Percentiles rank a stretch among this genome's conserved stretches.
These are phyloP conservation scores for Pachydiplax longipennis DNA, from an alignment of 2,888 invertebrate genomes.

Conservation along the genomic window DNA sequence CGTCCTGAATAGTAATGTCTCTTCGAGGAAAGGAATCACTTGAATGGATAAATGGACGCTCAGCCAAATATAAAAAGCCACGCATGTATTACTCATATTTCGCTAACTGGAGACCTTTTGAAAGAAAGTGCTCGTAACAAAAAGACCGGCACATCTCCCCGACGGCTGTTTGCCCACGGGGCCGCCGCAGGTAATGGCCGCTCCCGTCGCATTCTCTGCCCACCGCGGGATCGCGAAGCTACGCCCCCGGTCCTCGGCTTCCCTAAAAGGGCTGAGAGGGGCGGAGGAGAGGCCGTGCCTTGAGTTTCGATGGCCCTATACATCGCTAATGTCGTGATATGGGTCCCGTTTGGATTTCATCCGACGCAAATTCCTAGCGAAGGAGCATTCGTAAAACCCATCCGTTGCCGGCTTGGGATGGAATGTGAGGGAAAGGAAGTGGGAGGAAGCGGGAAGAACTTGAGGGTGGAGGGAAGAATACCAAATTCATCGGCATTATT, in stretches of 20 bases:
- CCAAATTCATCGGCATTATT: no score
- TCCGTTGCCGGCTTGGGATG: neutral
- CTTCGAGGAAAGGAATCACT: no score
- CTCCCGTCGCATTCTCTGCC: neutral
- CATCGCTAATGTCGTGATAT: neutral
- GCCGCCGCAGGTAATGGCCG: neutral
- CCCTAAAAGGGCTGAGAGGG: neutral
- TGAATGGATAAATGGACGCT: no score
- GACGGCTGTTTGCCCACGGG: no score
- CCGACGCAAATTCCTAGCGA: neutral
- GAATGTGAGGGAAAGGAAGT: neutral
- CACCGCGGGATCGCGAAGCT: neutral
- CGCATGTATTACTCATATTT: no score
- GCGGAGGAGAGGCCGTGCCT: neutral
- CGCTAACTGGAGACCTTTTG: no score
- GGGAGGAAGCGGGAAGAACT: neutral
- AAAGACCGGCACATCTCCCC: no score
- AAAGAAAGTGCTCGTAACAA: no score
- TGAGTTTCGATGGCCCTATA: neutral
- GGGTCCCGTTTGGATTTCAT: neutral
- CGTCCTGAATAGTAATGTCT: no score
- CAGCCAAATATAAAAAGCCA: no score
- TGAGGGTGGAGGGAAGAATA: neutral
- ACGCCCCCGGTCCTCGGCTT: neutral
- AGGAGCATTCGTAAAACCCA: neutral